These are phyloP conservation scores for Pagrus major DNA, from an alignment of 2,113 vertebrate genomes.

Conservation along the genomic window DNA sequence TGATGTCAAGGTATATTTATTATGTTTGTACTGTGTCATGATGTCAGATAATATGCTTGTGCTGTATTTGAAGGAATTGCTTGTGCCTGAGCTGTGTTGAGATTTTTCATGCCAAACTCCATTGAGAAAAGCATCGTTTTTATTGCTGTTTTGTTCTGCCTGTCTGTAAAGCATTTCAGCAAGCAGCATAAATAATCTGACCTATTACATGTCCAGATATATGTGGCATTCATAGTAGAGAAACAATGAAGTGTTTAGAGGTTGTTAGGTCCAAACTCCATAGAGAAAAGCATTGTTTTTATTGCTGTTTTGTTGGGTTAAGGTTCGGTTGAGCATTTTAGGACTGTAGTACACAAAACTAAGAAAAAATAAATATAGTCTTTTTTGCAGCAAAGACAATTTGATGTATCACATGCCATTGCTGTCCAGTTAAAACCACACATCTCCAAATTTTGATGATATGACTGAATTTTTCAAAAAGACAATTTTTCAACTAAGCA, in stretches of 20 bases:
- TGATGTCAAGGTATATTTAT: neutral
- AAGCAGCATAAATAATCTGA: no score
- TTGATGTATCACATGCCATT: neutral
- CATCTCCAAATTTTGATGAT: neutral
- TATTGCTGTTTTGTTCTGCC: slow-evolving; percentile 4
- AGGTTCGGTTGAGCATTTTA: no score
- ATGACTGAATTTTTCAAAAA: neutral
- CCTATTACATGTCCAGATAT: no score
- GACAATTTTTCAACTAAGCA: no score
- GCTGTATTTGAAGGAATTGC: neutral
- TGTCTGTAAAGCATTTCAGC: neutral
- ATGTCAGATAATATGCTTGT: neutral
- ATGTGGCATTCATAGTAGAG: no score
- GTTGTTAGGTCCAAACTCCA: slow-evolving; percentile 11
- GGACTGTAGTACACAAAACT: neutral
- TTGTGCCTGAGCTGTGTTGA: neutral
- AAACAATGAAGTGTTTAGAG: neutral
- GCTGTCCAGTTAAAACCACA: neutral
- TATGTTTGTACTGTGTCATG: neutral
- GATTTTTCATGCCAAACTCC: slow-evolving; percentile 11
- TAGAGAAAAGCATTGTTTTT: slow-evolving; percentile 22
- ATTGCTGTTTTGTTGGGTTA: neutral
- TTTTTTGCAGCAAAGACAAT: slow-evolving; percentile 1
- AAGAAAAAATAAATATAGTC: neutral
- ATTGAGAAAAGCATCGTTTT: slow-evolving; percentile 24